These are phyloP conservation scores for Nautilus pompilius DNA, from an alignment of 1,140 invertebrate species.

Conservation along the genomic window DNA sequence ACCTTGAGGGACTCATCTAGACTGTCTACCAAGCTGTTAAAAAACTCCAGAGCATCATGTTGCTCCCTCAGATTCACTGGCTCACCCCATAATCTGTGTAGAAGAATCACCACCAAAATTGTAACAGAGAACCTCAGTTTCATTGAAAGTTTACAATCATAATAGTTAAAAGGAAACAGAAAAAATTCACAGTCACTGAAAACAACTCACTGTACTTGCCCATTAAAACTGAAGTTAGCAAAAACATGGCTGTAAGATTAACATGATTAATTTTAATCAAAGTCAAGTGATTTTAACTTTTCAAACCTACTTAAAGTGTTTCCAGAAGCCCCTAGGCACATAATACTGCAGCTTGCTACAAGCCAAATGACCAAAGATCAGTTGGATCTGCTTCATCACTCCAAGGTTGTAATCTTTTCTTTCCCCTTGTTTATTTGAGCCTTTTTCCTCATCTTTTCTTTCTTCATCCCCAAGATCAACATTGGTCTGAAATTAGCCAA, in stretches of 20 bases:
- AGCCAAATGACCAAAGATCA: conserved; percentile 95
- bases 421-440: conserved; percentile 51
- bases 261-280: too few species aligned
- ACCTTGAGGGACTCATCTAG: conserved; percentile 95
- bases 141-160: too few species aligned
- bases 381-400: conserved; percentile 95
- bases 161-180: too few species aligned
- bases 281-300: background rate
- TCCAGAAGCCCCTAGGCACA: conserved; percentile 93
- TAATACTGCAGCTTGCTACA: conserved; percentile 96
- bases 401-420: conserved; percentile 89
- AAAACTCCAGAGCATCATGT: conserved; percentile 98
- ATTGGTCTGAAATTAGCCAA: conserved; percentile 30
- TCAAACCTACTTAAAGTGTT: conserved; percentile 84
- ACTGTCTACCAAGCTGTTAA: conserved; percentile 95
- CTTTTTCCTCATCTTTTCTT: conserved; percentile 28
- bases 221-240: too few species aligned
- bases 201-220: too few species aligned
- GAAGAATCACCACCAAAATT: too few species aligned
- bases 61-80: conserved; percentile 96
- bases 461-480: conserved; percentile 44
- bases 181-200: too few species aligned
- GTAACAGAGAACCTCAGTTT: too few species aligned
- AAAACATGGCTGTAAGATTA: too few species aligned
- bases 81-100: conserved; percentile 80